Base-by-base conservation (phyloP, 2,797 vertebrate genomes). In the Chromobotia macracanthus region DNA sequence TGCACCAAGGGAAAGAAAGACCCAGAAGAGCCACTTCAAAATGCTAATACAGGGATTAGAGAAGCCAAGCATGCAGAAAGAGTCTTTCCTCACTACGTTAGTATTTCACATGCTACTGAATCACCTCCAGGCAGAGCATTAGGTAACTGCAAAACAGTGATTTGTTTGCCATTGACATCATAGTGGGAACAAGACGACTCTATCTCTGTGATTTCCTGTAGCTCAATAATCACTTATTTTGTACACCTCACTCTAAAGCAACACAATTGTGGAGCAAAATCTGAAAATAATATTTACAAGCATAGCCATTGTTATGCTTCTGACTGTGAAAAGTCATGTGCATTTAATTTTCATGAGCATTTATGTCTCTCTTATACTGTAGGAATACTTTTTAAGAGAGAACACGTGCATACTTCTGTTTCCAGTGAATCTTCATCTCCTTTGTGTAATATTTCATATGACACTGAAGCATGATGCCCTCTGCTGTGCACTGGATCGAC, bases 381-480 rank as follows among this genome's bases (percentile, higher is more conserved):
- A 78, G 23, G 71, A 77, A 50, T 55, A 69, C 4, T 44, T 51
- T 78, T 72, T 11, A 80, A 80, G 77, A 83, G 75, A 85, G 66
- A 86, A 58, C 58, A 53, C 66, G 25, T 74, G 77, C 89, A 69
- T 82, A 88, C 95, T 94, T 94, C 90, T 94, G 95, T 81, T 87
- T 92, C 98, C 98, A 99, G 79, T 83, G 91, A 84, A 96, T 92
- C 86, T 95, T 95, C 97, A 99, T 98, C 88, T 99, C 98, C 68
- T 96, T 94, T 12, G 93, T 96, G 90, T 95, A 99, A 81, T 98
- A 99, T 87, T 97, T 99, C 94, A 99, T 89, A 88, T 91, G 95
- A 84, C 97, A 98, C 82, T 98, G 96, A n/a, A 99, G 92, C 85
- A 96, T 94, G 86, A 99, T 98, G 81, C 97, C 98, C 82, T 97